These are phyloP conservation scores for Acheta domesticus DNA, from an alignment of 2,888 invertebrate genomes.

Conservation along the genomic window DNA sequence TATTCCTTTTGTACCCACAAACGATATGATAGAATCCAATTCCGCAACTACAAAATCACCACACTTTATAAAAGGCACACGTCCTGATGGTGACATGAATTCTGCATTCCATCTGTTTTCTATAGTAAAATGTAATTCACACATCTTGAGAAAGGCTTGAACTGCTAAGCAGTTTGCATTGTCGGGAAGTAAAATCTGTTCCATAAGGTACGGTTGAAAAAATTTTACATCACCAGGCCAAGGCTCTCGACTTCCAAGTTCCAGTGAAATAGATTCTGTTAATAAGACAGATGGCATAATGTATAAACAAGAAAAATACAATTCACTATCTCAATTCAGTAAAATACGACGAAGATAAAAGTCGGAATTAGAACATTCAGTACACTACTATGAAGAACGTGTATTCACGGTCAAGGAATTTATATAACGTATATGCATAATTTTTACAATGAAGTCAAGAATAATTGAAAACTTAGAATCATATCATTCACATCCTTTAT, in stretches of 20 bases:
- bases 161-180: conserved; percentile 91
- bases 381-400: no score
- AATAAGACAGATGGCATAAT: not conserved
- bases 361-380: no score
- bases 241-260: conserved; percentile 64
- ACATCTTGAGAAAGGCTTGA: conserved; percentile 91
- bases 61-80: conserved; percentile 88
- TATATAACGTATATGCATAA: no score
- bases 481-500: no score
- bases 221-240: conserved; percentile 86
- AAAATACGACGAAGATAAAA: no score
- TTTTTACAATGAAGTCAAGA: no score
- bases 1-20: conserved; percentile 72
- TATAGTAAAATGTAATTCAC: conserved; percentile 75
- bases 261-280: not conserved
- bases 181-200: conserved; percentile 90
- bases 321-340: no score
- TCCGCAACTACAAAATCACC: conserved; percentile 87
- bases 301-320: no score
- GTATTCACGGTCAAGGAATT: no score
- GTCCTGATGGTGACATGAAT: conserved; percentile 90
- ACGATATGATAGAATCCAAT: conserved; percentile 85
- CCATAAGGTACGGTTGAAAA: conserved; percentile 87
- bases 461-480: no score
- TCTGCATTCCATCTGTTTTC: conserved; percentile 88